Evolutionary conservation across 1,140 invertebrate genomes (phyloP).

Genomic region (Propsilocerus akamusi): DNA sequence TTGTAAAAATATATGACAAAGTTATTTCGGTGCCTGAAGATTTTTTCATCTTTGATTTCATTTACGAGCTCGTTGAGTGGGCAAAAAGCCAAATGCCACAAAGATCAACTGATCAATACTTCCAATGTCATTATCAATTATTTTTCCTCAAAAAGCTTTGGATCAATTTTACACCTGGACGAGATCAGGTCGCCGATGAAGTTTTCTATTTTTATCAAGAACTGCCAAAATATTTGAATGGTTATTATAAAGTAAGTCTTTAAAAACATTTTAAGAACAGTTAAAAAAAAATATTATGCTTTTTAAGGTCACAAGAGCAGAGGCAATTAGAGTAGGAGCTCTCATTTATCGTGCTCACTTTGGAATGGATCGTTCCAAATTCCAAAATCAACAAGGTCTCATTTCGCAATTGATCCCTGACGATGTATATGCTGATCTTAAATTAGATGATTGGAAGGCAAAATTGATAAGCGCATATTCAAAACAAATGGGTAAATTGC

Average conservation of each 20-base stretch:
- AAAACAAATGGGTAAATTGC: slow-evolving; percentile 32
- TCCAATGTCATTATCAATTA: slow-evolving; percentile 64
- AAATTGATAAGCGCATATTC: slow-evolving; percentile 44
- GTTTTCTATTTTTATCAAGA: slow-evolving; percentile 95
- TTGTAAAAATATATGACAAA: slow-evolving; percentile 84
- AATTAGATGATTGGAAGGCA: slow-evolving; percentile 68
- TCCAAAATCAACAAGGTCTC: slow-evolving; percentile 36
- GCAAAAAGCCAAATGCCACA: slow-evolving; percentile 58
- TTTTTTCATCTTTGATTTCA: slow-evolving; percentile 92
- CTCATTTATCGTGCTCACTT: slow-evolving; percentile 63
- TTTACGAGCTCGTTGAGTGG: slow-evolving; percentile 74
- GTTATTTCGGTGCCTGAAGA: slow-evolving; percentile 82
- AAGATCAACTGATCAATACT: slow-evolving; percentile 33
- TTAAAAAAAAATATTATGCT: not conserved
- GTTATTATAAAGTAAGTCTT: slow-evolving; percentile 65
- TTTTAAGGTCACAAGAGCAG: slow-evolving; percentile 34
- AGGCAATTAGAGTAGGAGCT: slow-evolving; percentile 59
- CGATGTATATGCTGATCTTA: slow-evolving; percentile 55
- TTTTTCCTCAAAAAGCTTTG: slow-evolving; percentile 97
- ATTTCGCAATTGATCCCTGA: slow-evolving; percentile 58
- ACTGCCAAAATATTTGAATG: slow-evolving; percentile 76
- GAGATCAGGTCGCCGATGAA: slow-evolving; percentile 72
- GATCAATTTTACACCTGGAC: slow-evolving; percentile 71
- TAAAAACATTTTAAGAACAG: not conserved
- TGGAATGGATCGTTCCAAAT: slow-evolving; percentile 41